These are phyloP conservation scores for Clarias batrachus DNA, from an alignment of 2,113 vertebrate species.

Conservation along the genomic window DNA sequence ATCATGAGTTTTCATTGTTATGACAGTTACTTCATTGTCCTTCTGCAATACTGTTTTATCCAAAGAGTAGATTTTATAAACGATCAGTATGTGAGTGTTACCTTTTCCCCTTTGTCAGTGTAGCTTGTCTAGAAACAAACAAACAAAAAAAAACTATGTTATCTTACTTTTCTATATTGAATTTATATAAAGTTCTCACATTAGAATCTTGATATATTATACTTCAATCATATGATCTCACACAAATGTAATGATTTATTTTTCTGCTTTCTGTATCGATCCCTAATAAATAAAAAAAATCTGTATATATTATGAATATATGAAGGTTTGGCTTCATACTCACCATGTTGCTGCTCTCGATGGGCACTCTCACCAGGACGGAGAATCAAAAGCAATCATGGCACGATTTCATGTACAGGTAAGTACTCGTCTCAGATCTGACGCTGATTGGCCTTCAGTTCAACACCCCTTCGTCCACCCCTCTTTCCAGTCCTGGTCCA, in stretches of 20 bases:
- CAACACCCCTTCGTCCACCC: constrained; percentile 67
- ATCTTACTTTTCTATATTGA: background rate
- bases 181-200: background rate
- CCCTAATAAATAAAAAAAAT: background rate
- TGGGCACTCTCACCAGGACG: constrained; percentile 46
- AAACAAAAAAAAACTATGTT: constrained; percentile 26
- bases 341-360: constrained; percentile 68
- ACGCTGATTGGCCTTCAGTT: constrained; percentile 69
- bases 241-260: background rate
- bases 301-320: background rate
- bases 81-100: constrained; percentile 40
- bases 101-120: constrained; percentile 83
- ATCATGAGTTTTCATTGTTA: background rate
- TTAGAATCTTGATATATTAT: background rate
- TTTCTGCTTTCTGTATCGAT: background rate
- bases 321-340: constrained; percentile 46
- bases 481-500: constrained; percentile 2
- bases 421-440: constrained; percentile 60
- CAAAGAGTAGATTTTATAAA: background rate
- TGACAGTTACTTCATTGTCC: background rate
- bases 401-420: constrained; percentile 46
- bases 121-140: constrained; percentile 72
- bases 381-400: constrained; percentile 52
- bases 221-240: background rate
- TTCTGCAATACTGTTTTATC: background rate